These are phyloP conservation scores for Volucella zonaria DNA, from an alignment of 2,888 invertebrate species.

Conservation along the genomic window DNA sequence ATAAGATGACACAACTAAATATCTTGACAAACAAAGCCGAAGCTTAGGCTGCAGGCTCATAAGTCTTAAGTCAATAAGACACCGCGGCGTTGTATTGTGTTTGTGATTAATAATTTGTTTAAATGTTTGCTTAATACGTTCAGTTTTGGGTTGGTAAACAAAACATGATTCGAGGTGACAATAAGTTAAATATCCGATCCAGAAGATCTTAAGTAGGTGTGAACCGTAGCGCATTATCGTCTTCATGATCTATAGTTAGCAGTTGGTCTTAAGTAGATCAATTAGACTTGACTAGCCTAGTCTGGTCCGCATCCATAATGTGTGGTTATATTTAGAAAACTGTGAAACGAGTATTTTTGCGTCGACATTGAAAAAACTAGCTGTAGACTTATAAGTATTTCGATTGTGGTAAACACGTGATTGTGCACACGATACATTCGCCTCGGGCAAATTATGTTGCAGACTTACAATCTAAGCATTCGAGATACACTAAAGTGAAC, in stretches of 20 bases:
- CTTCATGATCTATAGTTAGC: slow-evolving; percentile 26
- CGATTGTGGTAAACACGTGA: too few relatives aligned
- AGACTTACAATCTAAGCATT: background rate
- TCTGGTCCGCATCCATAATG: background rate
- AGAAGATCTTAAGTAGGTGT: slow-evolving; percentile 37
- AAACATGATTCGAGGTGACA: slow-evolving; percentile 28
- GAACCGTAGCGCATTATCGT: slow-evolving; percentile 36
- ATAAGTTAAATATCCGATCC: slow-evolving; percentile 1
- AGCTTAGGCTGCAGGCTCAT: too few relatives aligned
- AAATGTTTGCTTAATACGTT: slow-evolving; percentile 54
- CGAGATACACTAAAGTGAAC: slow-evolving; percentile 3
- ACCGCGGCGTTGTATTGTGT: slow-evolving; percentile 10
- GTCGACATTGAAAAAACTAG: background rate
- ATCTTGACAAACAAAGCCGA: too few relatives aligned
- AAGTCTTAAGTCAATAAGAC: slow-evolving; percentile 35
- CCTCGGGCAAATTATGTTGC: too few relatives aligned
- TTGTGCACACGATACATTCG: too few relatives aligned
- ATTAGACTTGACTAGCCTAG: too few relatives aligned
- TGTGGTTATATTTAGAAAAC: slow-evolving; percentile 12
- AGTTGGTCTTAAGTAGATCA: slow-evolving; percentile 13
- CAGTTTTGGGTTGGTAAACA: slow-evolving; percentile 38
- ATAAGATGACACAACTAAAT: too few relatives aligned
- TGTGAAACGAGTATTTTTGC: too few relatives aligned
- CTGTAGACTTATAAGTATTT: too few relatives aligned
- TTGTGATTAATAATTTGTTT: slow-evolving; percentile 51